These are phyloP conservation scores for Echinops telfairi DNA, from an alignment of 2,113 vertebrate genomes.

Conservation along the genomic window DNA sequence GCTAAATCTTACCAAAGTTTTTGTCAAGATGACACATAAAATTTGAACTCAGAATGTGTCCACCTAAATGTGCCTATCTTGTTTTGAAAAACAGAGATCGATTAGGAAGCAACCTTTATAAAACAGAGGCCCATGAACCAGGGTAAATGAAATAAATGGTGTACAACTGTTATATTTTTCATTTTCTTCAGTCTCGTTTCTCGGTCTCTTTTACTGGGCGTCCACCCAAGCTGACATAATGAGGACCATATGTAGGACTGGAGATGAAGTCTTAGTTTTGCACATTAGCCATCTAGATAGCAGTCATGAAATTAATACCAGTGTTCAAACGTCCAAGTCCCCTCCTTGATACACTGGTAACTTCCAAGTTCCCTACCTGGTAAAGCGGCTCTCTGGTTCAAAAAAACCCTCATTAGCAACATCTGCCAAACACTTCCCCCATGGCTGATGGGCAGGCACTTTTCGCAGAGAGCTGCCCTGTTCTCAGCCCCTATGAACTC, in stretches of 20 bases:
- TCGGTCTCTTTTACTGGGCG: slow-evolving; percentile 74
- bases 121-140: slow-evolving; percentile 66
- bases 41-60: neutral
- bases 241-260: slow-evolving; percentile 82
- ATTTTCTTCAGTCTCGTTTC: slow-evolving; percentile 77
- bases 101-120: slow-evolving; percentile 38
- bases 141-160: slow-evolving; percentile 79
- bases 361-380: neutral
- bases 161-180: slow-evolving; percentile 79
- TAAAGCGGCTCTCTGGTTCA: neutral
- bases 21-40: slow-evolving; percentile 20
- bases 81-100: slow-evolving; percentile 49
- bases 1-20: slow-evolving; percentile 25
- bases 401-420: neutral
- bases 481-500: neutral
- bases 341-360: neutral
- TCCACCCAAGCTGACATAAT: slow-evolving; percentile 83
- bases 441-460: neutral
- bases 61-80: neutral
- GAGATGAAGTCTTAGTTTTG: slow-evolving; percentile 78
- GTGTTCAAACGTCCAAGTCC: neutral
- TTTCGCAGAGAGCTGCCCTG: neutral
- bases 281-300: slow-evolving; percentile 33
- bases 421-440: neutral
- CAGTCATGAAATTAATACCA: neutral